Base-by-base conservation (phyloP, 2,797 vertebrate species). In the Otolemur crassicaudatus region DNA sequence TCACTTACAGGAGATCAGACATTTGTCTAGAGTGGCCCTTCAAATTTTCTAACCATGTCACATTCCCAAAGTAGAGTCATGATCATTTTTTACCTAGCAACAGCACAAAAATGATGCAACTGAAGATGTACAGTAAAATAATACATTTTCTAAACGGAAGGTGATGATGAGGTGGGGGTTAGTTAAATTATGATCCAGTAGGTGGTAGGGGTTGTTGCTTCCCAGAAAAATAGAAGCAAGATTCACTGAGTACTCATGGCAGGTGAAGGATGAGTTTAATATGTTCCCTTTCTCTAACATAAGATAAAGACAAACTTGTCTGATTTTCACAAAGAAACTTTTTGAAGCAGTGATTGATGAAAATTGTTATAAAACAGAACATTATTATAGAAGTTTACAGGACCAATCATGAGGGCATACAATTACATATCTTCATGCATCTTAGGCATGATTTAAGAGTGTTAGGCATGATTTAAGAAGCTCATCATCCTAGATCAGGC, bases 391-490 rank as follows among this genome's bases (percentile, higher is more conserved):
- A 82, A 53, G 67, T 22, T 31, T 63, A 65, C 1, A 63, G 65
- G 4, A 27, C 31, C n/a, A 14, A 9, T n/a, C 12, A 22, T 29
- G 23, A 61, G 7, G 34, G 19, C 7, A 13, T 9, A 43, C 4
- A 43, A 23, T 56, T 67, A 4, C 19, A 11, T 34, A 12, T 75
- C 65, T 63, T 37, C 53, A 20, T 60, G 17, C 19, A 20, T 58
- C 29, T 60, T 60, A 16, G 8, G 12, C n/a, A 19, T 37, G 56
- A 69, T 76, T 63, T 58, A 67, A 92, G 61, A 46, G 34, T 46
- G 46, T 67, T n/a, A n/a, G n/a, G n/a, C n/a, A n/a, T n/a, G n/a
- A n/a, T n/a, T 75, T 85, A 53, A 56, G 70, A 91, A 94, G 69
- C 29, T 87, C 81, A 23, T 37, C 23, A 8, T 73, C 27, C n/a